Conservation (phyloP, 2,888 invertebrate genomes). For the Malthinus seriepunctatus region DNA sequence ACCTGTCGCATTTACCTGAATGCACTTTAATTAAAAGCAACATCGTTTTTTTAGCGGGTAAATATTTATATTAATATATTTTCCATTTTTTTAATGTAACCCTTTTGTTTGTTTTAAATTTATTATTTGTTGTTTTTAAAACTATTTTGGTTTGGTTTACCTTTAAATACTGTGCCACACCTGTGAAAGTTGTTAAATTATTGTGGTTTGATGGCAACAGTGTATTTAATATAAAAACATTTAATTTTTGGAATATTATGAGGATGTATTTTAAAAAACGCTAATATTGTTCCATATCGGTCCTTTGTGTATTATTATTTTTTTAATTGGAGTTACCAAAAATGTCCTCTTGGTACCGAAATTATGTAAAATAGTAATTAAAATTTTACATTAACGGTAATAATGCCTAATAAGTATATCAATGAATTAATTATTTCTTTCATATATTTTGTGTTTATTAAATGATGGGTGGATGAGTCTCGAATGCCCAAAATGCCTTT, state of each 20-base stretch:
- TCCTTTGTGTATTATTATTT: too few relatives aligned
- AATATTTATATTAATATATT: slow-evolving; percentile 16
- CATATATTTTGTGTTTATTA: too few relatives aligned
- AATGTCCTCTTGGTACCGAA: too few relatives aligned
- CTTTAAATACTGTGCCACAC: slow-evolving; percentile 36
- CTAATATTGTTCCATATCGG: too few relatives aligned
- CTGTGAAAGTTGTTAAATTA: slow-evolving; percentile 37
- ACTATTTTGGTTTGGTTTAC: slow-evolving; percentile 12
- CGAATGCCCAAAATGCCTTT: too few relatives aligned
- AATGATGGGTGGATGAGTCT: too few relatives aligned
- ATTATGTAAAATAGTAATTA: too few relatives aligned
- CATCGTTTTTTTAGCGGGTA: slow-evolving; percentile 8
- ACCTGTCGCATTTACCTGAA: slow-evolving; percentile 29
- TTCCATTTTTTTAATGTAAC: not conserved
- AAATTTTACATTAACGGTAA: too few relatives aligned
- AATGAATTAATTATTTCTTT: too few relatives aligned
- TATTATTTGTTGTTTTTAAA: not conserved
- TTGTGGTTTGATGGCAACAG: slow-evolving; percentile 35
- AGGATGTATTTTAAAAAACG: too few relatives aligned
- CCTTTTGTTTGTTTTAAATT: not conserved
- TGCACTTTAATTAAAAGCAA: slow-evolving; percentile 7
- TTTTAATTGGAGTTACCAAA: too few relatives aligned
- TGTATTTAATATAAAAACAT: slow-evolving; percentile 26
- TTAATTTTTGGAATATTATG: slow-evolving; percentile 9
- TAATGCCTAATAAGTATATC: too few relatives aligned